Conservation (phyloP, 1,140 invertebrate genomes). For the Hormaphis cornu region DNA sequence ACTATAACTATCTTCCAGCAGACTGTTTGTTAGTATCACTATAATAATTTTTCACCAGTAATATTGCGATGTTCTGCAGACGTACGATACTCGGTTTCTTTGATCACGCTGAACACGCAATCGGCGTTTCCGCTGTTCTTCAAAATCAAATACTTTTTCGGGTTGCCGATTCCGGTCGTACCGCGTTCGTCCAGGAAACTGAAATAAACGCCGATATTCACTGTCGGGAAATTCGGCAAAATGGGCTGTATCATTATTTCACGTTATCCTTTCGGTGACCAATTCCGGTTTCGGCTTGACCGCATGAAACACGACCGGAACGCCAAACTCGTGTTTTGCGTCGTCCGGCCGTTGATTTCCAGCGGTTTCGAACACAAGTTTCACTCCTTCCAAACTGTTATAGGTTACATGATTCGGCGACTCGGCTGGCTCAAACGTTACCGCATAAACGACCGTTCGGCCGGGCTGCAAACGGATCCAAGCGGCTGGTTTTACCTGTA, state of each 20-base stretch:
- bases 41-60: not conserved
- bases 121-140: slow-evolving; percentile 3
- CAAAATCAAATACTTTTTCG: not conserved
- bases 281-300: slow-evolving; percentile 7
- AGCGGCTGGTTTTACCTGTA: not conserved
- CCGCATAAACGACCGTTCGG: not conserved
- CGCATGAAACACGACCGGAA: not conserved
- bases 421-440: not conserved
- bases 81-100: not conserved
- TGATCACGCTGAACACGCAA: not conserved
- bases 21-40: not conserved
- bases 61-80: not conserved
- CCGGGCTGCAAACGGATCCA: not conserved
- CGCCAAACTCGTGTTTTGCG: not conserved
- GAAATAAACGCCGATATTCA: not conserved
- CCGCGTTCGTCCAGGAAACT: not conserved
- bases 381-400: not conserved
- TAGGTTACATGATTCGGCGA: not conserved
- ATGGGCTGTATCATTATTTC: not conserved
- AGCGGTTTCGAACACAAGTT: slow-evolving; percentile 5
- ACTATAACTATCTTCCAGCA: too few species aligned
- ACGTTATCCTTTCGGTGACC: slow-evolving; percentile 19
- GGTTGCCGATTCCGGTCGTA: not conserved
- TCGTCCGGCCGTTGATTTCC: not conserved
- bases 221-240: not conserved